Conservation (phyloP, 2,888 invertebrate species). For the Exephanes ischioxanthus region DNA sequence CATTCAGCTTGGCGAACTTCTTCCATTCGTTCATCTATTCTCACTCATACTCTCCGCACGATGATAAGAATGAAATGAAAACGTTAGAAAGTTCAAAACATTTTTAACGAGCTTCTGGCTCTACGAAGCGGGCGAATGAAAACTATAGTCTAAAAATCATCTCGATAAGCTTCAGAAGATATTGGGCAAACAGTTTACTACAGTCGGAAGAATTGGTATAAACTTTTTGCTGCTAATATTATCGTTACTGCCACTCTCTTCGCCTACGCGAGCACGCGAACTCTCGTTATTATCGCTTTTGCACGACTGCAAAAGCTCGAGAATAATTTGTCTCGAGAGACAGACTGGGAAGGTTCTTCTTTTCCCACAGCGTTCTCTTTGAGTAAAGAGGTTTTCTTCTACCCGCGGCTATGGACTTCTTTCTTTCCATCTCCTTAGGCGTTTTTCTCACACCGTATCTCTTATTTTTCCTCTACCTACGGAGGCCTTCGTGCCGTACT, state of each 20-base stretch:
- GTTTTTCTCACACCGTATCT: constrained; percentile 2
- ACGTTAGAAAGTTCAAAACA: background rate
- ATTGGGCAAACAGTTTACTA: background rate
- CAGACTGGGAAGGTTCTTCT: background rate
- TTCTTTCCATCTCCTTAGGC: background rate
- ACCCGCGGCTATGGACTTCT: background rate
- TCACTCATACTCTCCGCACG: background rate
- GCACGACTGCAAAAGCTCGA: constrained; percentile 12
- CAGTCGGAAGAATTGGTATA: background rate
- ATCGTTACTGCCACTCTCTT: background rate
- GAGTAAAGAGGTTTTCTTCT: constrained; percentile 1
- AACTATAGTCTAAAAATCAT: background rate
- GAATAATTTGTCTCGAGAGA: constrained; percentile 1
- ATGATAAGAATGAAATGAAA: background rate
- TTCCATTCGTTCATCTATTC: background rate
- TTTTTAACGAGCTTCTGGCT: background rate
- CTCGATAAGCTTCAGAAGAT: background rate
- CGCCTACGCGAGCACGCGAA: background rate
- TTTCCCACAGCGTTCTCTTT: background rate
- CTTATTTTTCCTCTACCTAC: constrained; percentile 9
- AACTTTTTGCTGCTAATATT: background rate
- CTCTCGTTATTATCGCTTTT: background rate
- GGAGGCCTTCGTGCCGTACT: background rate
- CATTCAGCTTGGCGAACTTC: background rate
- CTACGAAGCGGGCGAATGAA: background rate